These are phyloP conservation scores for Lasiurus cinereus DNA, from an alignment of 2,113 vertebrate genomes.

Conservation along the genomic window DNA sequence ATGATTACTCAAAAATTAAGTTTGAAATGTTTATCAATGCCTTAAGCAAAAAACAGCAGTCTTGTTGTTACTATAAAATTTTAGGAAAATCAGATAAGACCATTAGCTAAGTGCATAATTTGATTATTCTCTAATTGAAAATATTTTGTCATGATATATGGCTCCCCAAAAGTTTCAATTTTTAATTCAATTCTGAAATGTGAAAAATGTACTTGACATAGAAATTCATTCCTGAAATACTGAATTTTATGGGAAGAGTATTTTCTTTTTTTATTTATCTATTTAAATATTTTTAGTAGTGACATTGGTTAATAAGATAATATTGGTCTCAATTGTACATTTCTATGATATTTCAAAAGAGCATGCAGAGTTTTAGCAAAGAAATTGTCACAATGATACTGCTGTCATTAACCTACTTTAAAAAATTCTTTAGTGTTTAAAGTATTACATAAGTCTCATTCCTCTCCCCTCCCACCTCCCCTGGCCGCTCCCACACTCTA, in stretches of 20 bases:
- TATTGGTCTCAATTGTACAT: background rate
- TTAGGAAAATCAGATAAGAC: constrained; percentile 37
- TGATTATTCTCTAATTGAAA: constrained; percentile 9
- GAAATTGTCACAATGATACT: background rate
- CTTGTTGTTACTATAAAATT: background rate
- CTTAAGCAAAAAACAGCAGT: background rate
- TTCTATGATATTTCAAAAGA: background rate
- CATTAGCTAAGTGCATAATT: background rate
- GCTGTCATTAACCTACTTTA: no score
- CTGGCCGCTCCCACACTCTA: no score
- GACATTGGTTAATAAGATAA: background rate
- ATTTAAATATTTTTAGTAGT: background rate
- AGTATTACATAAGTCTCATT: no score
- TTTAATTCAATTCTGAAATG: constrained; percentile 30
- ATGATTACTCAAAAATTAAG: background rate
- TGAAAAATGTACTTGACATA: background rate
- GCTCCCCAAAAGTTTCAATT: constrained; percentile 18
- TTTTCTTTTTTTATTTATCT: background rate
- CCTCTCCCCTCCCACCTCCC: no score
- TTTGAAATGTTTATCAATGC: background rate
- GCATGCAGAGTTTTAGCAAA: background rate
- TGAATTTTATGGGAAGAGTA: background rate
- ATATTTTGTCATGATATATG: background rate
- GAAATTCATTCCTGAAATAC: constrained; percentile 31
- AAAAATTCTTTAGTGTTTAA: no score